Base-by-base conservation (phyloP, 1,140 invertebrate species). In the Acromyrmex echinatior region DNA sequence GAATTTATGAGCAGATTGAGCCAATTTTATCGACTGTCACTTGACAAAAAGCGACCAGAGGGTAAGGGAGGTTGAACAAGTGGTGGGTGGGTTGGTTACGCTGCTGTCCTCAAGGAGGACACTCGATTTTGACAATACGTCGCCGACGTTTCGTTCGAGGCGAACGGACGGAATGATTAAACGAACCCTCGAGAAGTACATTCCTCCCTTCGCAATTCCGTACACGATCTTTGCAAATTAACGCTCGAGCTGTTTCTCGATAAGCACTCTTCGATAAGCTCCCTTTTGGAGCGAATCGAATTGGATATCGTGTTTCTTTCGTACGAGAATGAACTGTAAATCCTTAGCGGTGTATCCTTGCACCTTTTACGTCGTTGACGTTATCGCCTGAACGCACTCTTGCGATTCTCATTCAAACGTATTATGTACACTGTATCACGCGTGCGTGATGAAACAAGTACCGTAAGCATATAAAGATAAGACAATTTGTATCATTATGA, bases 41-140 rank as follows among this genome's bases (percentile, higher is more conserved):
- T 58, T 60, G 77, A 84, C 71, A 51, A 73, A 53, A 62, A 68
- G 68, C 49, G n/a, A 14, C 53, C 12, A 49, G 25, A 68, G 28
- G 28, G 66, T 45, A 53, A 39, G 39, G 71, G 49, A 35, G 51
- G 14, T 60, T 51, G 18, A 51, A 65, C 35, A 87, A 62, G 88
- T 65, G 63, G 65, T 62, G 74, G 88, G 56, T 68, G 77, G 68
- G 86, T 89, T 76, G 68, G 86, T 89, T 76, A 86, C 73, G 73
- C 80, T 70, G 31, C 81, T 65, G 77, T 65, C 62, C 73, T 88
- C 63, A 49, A 91, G 35, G 58, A 77, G 62, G 31, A 65, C 82
- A 88, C 90, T 92, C 63, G 86, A 91, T 91, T 88, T 88, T 71
- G 88, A 90, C 85, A 85, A 91, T 92, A 91, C 91, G 90, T 51